Evolutionary conservation across 2,888 invertebrate genomes (phyloP), one percentile per base, ranked within the genome.

Genomic region (Volucella inflata): DNA sequence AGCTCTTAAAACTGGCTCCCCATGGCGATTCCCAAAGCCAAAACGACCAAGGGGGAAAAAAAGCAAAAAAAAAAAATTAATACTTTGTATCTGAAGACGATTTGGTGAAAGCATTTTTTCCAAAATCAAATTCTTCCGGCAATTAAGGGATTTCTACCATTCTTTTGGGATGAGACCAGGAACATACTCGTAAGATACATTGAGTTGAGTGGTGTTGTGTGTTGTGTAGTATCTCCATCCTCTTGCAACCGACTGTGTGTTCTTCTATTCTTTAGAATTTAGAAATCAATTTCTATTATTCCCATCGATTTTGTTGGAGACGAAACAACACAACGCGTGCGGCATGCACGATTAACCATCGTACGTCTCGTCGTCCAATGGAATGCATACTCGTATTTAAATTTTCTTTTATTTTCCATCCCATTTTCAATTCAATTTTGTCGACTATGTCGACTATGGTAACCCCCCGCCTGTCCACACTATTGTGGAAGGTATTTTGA

Each of bases 321-420:
- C 6, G 6, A 6, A 30, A 30, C 30, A 30, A 30, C 30, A 30
- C 30, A 30, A 75, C 75, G 71, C 77, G 70, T 79, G 79, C 71
- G 75, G 75, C 60, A 75, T 70, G 71, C 70, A 70, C 30, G 71
- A 80, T 75, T 84, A 71, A 84, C 84, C 79, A 70, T 79, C 59
- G 44, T 60, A 51, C 60, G 53, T 17, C 46, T 82, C 50, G 30
- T 57, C 42, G 42, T 75, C 70, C 70, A 83, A 83, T 75, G 84
- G 84, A 71, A 80, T 80, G 74, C 75, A 75, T 84, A n/a, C n/a
- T n/a, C n/a, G n/a, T n/a, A 84, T 84, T 80, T 79, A 75, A 80
- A 80, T 84, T 57, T 74, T 74, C 36, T 67, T 59, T 46, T 14
- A 17, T 38, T 36, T 57, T 17, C 30, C 1, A 30, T 48, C 42